These are phyloP conservation scores for Corapipo altera DNA, from an alignment of 2,113 vertebrate species.

Conservation along the genomic window DNA sequence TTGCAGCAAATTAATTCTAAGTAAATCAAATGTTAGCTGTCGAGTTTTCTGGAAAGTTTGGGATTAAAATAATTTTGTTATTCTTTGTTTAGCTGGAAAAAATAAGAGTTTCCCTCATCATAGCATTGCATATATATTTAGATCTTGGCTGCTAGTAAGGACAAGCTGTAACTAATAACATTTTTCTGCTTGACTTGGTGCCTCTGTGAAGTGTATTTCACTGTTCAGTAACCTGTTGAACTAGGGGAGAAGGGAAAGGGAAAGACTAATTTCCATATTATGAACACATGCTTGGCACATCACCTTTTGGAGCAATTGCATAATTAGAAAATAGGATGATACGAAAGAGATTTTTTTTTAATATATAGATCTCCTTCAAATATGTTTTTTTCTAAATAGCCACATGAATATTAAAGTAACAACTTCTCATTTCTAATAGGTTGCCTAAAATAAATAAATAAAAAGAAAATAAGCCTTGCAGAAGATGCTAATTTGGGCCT, in stretches of 20 bases:
- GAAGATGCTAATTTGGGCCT: not conserved
- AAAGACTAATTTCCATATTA: not conserved
- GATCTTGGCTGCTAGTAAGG: not conserved
- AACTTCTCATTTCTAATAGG: not conserved
- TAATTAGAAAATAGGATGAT: not conserved
- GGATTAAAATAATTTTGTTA: not conserved
- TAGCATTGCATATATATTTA: not conserved
- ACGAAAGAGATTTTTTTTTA: not conserved
- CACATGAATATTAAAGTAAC: not conserved
- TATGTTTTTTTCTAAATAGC: not conserved
- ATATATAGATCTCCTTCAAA: not conserved
- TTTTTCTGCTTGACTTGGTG: conserved; percentile 36
- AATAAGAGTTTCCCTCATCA: not conserved
- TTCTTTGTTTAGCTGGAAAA: not conserved
- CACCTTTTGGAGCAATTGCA: not conserved
- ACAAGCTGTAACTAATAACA: conserved; percentile 21
- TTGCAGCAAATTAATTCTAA: not conserved
- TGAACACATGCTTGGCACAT: not conserved
- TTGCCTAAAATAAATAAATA: not conserved
- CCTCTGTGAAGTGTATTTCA: not conserved
- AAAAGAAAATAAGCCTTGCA: not conserved
- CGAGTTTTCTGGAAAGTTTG: not conserved
- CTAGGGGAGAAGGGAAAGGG: not conserved
- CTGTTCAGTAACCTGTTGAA: conserved; percentile 47
- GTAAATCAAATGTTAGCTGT: not conserved